Evolutionary conservation across 2,797 vertebrate genomes (phyloP).

Genomic region (Artibeus lituratus): DNA sequence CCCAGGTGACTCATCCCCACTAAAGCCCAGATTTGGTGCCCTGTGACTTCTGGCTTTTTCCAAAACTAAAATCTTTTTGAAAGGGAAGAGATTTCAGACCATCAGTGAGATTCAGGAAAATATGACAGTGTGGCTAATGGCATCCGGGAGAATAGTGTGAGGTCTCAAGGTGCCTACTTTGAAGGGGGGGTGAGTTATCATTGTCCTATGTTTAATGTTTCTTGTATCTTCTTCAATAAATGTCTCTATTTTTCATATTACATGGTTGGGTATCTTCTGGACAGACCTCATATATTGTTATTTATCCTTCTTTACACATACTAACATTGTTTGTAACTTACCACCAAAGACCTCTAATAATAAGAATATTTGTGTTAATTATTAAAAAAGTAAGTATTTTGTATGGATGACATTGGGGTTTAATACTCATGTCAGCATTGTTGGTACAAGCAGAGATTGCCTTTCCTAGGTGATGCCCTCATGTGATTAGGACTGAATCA

Average conservation of each 20-base stretch:
- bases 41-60: background rate
- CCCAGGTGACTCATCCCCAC: background rate
- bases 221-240: background rate
- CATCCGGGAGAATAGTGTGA: background rate
- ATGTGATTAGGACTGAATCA: background rate
- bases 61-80: background rate
- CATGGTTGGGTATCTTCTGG: background rate
- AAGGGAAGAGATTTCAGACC: background rate
- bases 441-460: background rate
- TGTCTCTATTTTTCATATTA: background rate
- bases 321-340: background rate
- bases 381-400: background rate
- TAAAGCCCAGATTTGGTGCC: background rate
- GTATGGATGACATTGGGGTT: background rate
- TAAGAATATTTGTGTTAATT: background rate
- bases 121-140: background rate
- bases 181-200: background rate
- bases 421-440: background rate
- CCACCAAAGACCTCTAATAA: background rate
- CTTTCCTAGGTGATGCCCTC: background rate
- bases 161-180: background rate
- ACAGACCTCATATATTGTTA: background rate
- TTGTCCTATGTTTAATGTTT: background rate
- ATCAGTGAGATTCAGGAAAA: background rate
- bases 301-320: background rate